Conservation (phyloP, 1,140 invertebrate species). For the Anagrus nilaparvatae region DNA sequence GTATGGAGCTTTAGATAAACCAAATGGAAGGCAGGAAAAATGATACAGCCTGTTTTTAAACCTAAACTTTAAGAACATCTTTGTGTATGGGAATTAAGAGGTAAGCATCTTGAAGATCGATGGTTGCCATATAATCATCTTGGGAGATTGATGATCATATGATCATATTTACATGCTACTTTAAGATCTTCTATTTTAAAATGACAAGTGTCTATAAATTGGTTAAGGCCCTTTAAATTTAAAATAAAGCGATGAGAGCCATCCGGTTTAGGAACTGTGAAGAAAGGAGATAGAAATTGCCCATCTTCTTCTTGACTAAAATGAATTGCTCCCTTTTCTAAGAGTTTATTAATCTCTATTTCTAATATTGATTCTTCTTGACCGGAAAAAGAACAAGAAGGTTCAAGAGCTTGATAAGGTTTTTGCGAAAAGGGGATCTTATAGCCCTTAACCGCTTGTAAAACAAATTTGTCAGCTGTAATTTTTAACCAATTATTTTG, state of each 20-base stretch:
- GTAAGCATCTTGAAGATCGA: constrained; percentile 20
- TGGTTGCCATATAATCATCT: constrained; percentile 3
- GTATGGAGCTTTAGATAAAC: constrained; percentile 14
- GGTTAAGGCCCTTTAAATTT: constrained; percentile 11
- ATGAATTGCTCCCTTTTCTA: constrained; percentile 2
- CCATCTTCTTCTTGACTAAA: constrained; percentile 1
- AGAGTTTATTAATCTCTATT: background rate
- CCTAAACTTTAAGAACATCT: no score
- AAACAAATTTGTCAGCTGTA: constrained; percentile 3
- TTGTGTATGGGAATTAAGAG: constrained; percentile 15
- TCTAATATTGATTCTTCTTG: constrained; percentile 1
- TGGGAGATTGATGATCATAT: constrained; percentile 2
- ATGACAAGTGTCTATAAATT: constrained; percentile 8
- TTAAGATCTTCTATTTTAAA: constrained; percentile 16
- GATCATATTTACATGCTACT: constrained; percentile 4
- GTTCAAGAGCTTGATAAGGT: background rate
- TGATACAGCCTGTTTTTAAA: no score
- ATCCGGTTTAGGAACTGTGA: constrained; percentile 12
- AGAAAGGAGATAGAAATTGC: constrained; percentile 10
- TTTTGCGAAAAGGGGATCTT: constrained; percentile 3
- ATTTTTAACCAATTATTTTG: constrained; percentile 4
- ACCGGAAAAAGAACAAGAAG: constrained; percentile 4
- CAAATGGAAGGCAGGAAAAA: constrained; percentile 17
- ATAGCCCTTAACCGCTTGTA: constrained; percentile 5
- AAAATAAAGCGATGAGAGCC: constrained; percentile 10